Percentiles rank a stretch among this genome's conserved stretches.
These are phyloP conservation scores for Amblyjoppa proteus DNA, from an alignment of 2,888 invertebrate species.

Conservation along the genomic window DNA sequence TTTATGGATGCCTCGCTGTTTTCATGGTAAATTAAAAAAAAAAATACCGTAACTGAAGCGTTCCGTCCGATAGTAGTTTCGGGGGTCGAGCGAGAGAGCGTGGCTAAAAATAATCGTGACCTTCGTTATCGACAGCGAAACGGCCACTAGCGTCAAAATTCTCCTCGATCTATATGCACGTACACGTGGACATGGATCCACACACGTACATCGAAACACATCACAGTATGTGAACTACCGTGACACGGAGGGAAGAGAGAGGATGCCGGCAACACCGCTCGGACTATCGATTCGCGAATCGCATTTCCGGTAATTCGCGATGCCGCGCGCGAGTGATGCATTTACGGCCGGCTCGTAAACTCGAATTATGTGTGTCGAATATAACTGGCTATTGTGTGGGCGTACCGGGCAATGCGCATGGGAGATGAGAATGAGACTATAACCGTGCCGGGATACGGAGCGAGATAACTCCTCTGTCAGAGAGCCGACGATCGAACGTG, in stretches of 20 bases:
- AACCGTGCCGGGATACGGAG: conserved; percentile 31
- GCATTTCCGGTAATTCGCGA: conserved; percentile 78
- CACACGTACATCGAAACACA: background rate
- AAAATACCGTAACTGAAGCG: conserved; percentile 34
- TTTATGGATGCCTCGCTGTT: background rate
- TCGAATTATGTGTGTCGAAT: conserved; percentile 75
- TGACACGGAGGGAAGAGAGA: conserved; percentile 6
- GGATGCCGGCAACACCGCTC: conserved; percentile 61
- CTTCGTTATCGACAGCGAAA: conserved; percentile 58
- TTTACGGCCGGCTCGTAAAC: conserved; percentile 75
- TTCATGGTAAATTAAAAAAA: conserved; percentile 1
- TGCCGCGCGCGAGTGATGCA: conserved; percentile 74
- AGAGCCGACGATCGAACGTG: conserved; percentile 1
- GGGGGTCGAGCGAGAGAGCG: conserved; percentile 26
- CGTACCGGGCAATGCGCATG: conserved; percentile 6
- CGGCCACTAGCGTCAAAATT: conserved; percentile 52
- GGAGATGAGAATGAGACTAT: conserved; percentile 48
- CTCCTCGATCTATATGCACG: background rate
- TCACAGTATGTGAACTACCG: background rate
- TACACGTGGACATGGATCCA: background rate
- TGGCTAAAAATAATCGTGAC: conserved; percentile 52
- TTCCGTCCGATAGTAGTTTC: conserved; percentile 30
- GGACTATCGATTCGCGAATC: conserved; percentile 76
- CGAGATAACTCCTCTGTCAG: conserved; percentile 33
- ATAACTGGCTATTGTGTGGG: conserved; percentile 27